phyloP scores from a whole-genome alignment of 2,888 invertebrate genomes.

The Metacarcinus magister region DNA sequence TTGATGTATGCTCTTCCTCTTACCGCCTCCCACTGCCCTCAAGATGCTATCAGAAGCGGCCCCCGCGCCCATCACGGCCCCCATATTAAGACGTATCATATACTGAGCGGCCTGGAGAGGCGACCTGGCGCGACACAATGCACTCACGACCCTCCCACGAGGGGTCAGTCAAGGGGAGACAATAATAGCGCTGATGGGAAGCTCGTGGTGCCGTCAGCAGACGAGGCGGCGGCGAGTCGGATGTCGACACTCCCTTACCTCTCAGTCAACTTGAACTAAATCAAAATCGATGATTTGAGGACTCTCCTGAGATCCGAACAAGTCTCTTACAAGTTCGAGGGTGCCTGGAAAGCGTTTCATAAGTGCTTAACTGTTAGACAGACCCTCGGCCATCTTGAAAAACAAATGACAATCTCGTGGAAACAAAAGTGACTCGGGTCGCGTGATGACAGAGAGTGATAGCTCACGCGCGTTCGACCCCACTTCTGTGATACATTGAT shows the following conservation, averaged over 20 bases:
- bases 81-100: constrained; percentile 26
- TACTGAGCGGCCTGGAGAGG: not conserved
- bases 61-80: not conserved
- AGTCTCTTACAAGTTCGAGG: constrained; percentile 53
- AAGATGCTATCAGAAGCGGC: constrained; percentile 6
- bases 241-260: constrained; percentile 57
- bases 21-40: not conserved
- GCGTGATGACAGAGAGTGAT: constrained; percentile 70
- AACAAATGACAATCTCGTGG: constrained; percentile 79
- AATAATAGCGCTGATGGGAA: constrained; percentile 65
- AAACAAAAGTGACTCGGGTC: constrained; percentile 77
- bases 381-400: constrained; percentile 76
- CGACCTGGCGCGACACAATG: constrained; percentile 56
- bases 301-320: constrained; percentile 57
- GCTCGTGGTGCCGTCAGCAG: constrained; percentile 20
- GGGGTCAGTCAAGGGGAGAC: constrained; percentile 54
- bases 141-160: constrained; percentile 2
- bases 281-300: constrained; percentile 64
- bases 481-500: constrained; percentile 61
- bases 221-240: constrained; percentile 50
- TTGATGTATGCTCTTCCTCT: constrained; percentile 27
- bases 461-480: constrained; percentile 74
- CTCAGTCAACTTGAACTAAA: constrained; percentile 67
- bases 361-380: constrained; percentile 79
- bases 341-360: constrained; percentile 71